phyloP scores from a whole-genome alignment of 1,140 invertebrate species.

The Paraescarpia echinospica region DNA sequence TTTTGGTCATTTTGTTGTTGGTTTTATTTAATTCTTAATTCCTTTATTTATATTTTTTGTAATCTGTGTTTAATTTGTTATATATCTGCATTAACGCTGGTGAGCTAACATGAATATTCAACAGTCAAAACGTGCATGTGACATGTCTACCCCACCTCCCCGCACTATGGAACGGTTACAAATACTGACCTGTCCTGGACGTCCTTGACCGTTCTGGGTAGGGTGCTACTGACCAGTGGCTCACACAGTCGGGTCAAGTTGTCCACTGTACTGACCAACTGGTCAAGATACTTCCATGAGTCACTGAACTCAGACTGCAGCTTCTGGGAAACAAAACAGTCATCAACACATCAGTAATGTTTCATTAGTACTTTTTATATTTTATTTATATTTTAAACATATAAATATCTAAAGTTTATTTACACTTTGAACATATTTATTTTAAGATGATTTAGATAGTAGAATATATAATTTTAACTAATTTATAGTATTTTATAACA shows the following conservation, averaged over 20 bases:
- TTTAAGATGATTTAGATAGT: too few relatives aligned
- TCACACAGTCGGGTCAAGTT: conserved; percentile 44
- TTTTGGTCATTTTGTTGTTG: too few relatives aligned
- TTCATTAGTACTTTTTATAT: too few relatives aligned
- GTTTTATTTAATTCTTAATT: too few relatives aligned
- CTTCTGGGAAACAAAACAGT: background rate
- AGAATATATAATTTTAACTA: too few relatives aligned
- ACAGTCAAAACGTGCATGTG: background rate
- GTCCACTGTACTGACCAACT: conserved; percentile 7
- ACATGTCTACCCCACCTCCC: background rate
- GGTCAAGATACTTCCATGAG: conserved; percentile 8
- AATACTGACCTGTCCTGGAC: conserved; percentile 30
- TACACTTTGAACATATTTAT: too few relatives aligned
- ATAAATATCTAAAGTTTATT: too few relatives aligned
- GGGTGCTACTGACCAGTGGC: conserved; percentile 37
- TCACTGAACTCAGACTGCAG: conserved; percentile 7
- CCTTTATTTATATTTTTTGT: too few relatives aligned
- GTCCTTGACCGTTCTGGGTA: conserved; percentile 43
- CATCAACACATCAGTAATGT: background rate
- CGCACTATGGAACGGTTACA: background rate
- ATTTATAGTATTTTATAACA: too few relatives aligned
- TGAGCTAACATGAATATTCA: background rate
- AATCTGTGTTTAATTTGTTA: too few relatives aligned
- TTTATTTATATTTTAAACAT: too few relatives aligned
- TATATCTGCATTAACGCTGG: too few relatives aligned